Evolutionary conservation across 2,888 invertebrate species (phyloP), one percentile per base, ranked within the genome.

Genomic region (Hypolimnas misippus): DNA sequence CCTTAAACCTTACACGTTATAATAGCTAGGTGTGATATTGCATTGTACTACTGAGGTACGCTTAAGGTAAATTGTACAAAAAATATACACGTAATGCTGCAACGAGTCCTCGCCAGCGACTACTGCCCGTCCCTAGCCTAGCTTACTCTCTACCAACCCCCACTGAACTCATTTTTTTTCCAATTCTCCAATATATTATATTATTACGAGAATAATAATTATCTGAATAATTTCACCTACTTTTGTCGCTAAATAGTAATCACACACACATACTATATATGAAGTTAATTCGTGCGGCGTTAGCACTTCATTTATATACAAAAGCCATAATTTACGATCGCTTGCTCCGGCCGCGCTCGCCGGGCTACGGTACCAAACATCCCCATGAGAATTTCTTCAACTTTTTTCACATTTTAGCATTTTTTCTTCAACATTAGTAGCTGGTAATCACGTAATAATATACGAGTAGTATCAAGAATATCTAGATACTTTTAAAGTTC

Each of bases 1-100:
- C 7, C 1, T 12, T 46, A 21, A 19, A 46, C 19, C 5, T 7
- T 29, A 17, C 29, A 46, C 33, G 12, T 38, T 38, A 17, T 6
- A 49, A 21, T n/a, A 49, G 25, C 56, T 56, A 56, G n/a, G 19
- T 46, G 19, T 46, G 44, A 56, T 31, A 44, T 53, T 53, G 53
- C 53, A 44, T 25, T 17, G n/a, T 17, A 33, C 14, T 16, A 56
- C 56, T 46, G 29, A 46, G 17, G 8, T 40, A 56, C 44, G 17
- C 17, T 46, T 17, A 56, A 14, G 46, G 49, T 49, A 25, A 49
- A 49, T 49, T 33, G 40, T 51, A 51, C 42, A 56, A 62, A 54
- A 10, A 56, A 56, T 56, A 54, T 56, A 61, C 49, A 49, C 29
- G 17, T 49, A 25, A 38, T 38, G 19, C 17, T 57, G 25, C 17